phyloP scores from a whole-genome alignment of 2,888 invertebrate species.

The Aleiodes testaceus region DNA sequence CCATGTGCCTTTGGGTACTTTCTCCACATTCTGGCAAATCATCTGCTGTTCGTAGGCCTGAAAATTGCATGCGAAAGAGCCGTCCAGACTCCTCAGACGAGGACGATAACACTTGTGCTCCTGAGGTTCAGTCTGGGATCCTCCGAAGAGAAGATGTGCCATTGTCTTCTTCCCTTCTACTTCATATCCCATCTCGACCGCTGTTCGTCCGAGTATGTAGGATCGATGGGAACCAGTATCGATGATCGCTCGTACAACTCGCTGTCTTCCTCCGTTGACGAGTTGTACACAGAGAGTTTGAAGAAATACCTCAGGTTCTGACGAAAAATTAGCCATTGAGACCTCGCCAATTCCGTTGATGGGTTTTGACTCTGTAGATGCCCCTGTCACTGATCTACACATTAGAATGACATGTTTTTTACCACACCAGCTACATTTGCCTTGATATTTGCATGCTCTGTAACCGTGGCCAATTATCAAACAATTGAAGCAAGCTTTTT shows the following conservation, averaged over 20 bases:
- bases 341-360: not conserved
- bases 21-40: too few species aligned
- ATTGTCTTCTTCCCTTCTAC: slow-evolving; percentile 44
- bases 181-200: slow-evolving; percentile 48
- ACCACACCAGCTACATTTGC: slow-evolving; percentile 53
- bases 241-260: slow-evolving; percentile 49
- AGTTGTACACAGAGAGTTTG: slow-evolving; percentile 25
- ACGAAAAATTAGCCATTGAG: slow-evolving; percentile 13
- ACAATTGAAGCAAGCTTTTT: slow-evolving; percentile 55
- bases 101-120: slow-evolving; percentile 46
- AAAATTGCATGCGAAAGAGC: slow-evolving; percentile 48
- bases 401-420: slow-evolving; percentile 51
- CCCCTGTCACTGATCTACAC: slow-evolving; percentile 46
- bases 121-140: slow-evolving; percentile 40
- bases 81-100: slow-evolving; percentile 46
- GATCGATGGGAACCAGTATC: slow-evolving; percentile 56
- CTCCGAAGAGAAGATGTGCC: slow-evolving; percentile 54
- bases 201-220: slow-evolving; percentile 51
- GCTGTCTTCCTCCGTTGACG: slow-evolving; percentile 39
- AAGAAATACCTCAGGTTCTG: slow-evolving; percentile 22
- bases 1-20: slow-evolving; percentile 34
- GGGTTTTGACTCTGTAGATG: not conserved
- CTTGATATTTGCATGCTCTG: slow-evolving; percentile 50
- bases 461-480: slow-evolving; percentile 52
- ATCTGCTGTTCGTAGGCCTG: too few species aligned